These are phyloP conservation scores for Danio jaintianensis DNA, from an alignment of 2,797 vertebrate genomes.

Conservation along the genomic window DNA sequence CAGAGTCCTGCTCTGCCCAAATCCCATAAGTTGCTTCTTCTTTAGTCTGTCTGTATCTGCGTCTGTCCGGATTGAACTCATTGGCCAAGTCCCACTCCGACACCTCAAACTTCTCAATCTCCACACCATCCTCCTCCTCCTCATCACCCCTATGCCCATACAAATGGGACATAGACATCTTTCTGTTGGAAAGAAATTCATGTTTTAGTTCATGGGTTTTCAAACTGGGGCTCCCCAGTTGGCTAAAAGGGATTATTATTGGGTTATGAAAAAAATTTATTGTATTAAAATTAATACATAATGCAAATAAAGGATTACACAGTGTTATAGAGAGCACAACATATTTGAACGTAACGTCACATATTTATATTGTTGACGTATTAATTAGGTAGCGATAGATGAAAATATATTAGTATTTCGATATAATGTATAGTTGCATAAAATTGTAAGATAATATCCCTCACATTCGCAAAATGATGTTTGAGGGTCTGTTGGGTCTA, in stretches of 20 bases:
- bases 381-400: neutral
- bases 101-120: constrained; percentile 94
- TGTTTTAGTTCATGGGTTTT: neutral
- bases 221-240: neutral
- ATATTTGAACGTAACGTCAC: too few relatives aligned
- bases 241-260: neutral
- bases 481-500: neutral
- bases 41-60: constrained; percentile 90
- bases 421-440: neutral
- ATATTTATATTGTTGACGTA: neutral
- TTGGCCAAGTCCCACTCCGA: constrained; percentile 97
- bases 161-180: constrained; percentile 95
- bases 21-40: constrained; percentile 95
- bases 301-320: neutral
- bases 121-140: constrained; percentile 90
- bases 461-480: neutral
- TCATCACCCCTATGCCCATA: constrained; percentile 86
- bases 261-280: too few relatives aligned
- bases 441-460: neutral
- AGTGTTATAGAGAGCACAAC: neutral
- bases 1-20: constrained; percentile 94
- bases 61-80: constrained; percentile 96
- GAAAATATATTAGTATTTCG: neutral
- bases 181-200: constrained; percentile 19
- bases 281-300: neutral